A percentile compares a stretch with the other conserved stretches of the same genome.
These are phyloP conservation scores for Tribolium madens DNA, from an alignment of 1,140 invertebrate species.

Conservation along the genomic window DNA sequence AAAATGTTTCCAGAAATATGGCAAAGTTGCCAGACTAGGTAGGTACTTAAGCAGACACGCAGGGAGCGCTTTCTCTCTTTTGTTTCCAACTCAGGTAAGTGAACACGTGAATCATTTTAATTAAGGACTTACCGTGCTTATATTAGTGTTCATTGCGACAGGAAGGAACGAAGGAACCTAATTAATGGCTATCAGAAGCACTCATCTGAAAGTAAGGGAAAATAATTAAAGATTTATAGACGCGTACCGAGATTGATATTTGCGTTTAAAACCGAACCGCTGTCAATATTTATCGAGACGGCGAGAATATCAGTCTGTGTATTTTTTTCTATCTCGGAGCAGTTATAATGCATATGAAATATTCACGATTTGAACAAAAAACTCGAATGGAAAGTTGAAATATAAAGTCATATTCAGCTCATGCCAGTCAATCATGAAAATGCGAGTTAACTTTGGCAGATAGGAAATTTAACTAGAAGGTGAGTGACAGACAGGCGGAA, in stretches of 20 bases:
- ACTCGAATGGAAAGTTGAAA: conserved; percentile 14
- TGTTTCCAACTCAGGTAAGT: conserved; percentile 37
- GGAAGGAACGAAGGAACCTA: conserved; percentile 10
- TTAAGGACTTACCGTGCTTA: conserved; percentile 40
- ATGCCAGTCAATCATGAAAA: conserved; percentile 40
- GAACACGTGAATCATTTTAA: conserved; percentile 44
- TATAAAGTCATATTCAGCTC: conserved; percentile 39
- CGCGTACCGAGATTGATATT: background rate
- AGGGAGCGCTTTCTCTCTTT: conserved; percentile 9
- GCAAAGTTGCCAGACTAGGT: conserved; percentile 28
- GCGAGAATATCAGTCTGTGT: background rate
- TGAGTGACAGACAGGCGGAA: conserved; percentile 44
- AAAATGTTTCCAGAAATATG: conserved; percentile 36
- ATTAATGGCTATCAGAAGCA: conserved; percentile 17
- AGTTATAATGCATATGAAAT: conserved; percentile 21
- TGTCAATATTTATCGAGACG: conserved; percentile 26
- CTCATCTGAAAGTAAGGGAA: conserved; percentile 21
- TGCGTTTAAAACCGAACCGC: conserved; percentile 13
- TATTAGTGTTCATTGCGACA: conserved; percentile 24
- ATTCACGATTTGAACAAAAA: conserved; percentile 25
- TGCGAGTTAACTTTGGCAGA: conserved; percentile 42
- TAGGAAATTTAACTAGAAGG: conserved; percentile 36
- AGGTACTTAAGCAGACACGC: conserved; percentile 24
- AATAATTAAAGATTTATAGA: conserved; percentile 32
- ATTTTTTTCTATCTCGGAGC: background rate